Evolutionary conservation across 35 echinoderm and acorn worm genomes (phyloP).

Genomic region (Apostichopus californicus): DNA sequence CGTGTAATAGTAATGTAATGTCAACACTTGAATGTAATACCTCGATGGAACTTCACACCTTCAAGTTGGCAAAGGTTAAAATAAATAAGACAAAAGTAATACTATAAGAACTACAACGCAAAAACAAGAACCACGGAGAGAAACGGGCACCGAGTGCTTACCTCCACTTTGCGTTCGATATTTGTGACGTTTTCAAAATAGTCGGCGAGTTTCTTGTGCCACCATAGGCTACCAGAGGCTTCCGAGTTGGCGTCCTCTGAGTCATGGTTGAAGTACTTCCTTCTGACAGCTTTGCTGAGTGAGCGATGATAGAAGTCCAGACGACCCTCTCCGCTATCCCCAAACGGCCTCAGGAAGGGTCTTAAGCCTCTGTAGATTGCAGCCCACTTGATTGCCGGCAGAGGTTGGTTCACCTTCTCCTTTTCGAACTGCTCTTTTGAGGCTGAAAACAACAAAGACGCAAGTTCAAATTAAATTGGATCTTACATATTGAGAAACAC

Average conservation of each 20-base stretch:
- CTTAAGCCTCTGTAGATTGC: constrained; percentile 78
- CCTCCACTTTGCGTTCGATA: constrained; percentile 95
- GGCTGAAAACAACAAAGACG: not conserved
- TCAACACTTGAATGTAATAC: too few relatives aligned
- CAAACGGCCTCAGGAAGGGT: constrained; percentile 88
- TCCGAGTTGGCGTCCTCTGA: not conserved
- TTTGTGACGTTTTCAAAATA: constrained; percentile 76
- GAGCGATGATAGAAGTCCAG: constrained; percentile 97
- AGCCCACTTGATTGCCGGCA: constrained; percentile 89
- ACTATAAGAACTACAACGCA: not conserved
- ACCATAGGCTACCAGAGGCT: constrained; percentile 63
- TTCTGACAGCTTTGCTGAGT: constrained; percentile 91
- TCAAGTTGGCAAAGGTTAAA: too few relatives aligned
- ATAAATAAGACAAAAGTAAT: not conserved
- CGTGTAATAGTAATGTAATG: too few relatives aligned
- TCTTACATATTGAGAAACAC: not conserved
- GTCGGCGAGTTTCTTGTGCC: constrained; percentile 91
- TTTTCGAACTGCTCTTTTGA: constrained; percentile 33
- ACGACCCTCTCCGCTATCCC: constrained; percentile 94
- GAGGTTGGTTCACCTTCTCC: constrained; percentile 27
- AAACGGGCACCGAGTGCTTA: not conserved
- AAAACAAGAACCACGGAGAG: not conserved
- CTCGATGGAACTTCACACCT: too few relatives aligned
- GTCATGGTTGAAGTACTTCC: constrained; percentile 75
- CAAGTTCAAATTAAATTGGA: not conserved